Conservation (phyloP, 2,113 vertebrate species). For the Piprites chloris region DNA sequence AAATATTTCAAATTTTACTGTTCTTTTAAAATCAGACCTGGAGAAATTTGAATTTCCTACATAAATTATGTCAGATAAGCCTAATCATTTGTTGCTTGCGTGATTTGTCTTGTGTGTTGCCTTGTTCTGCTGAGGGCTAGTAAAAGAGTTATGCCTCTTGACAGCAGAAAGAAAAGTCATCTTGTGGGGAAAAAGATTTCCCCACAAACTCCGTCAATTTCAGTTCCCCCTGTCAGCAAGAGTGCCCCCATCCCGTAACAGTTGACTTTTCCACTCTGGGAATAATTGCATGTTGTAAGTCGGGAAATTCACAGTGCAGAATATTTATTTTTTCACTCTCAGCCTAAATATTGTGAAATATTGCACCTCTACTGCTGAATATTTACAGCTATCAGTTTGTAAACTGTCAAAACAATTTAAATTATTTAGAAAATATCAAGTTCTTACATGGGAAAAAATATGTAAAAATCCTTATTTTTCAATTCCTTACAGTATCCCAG, state of each 20-base stretch:
- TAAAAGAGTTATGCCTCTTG: neutral
- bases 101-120: neutral
- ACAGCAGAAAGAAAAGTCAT: neutral
- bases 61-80: neutral
- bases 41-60: neutral
- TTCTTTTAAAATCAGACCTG: neutral
- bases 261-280: neutral
- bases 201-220: neutral
- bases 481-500: neutral
- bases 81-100: neutral
- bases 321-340: neutral
- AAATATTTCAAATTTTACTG: neutral
- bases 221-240: neutral
- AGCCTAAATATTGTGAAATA: neutral
- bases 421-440: neutral
- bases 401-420: neutral
- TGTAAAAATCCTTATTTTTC: neutral
- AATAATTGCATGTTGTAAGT: neutral
- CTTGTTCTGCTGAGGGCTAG: neutral
- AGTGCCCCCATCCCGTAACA: neutral
- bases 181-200: neutral
- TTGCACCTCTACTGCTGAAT: neutral
- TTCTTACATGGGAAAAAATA: neutral
- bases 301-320: neutral
- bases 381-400: neutral